Evolutionary conservation across 2,113 vertebrate genomes (phyloP).

Genomic region (Centropristis striata): DNA sequence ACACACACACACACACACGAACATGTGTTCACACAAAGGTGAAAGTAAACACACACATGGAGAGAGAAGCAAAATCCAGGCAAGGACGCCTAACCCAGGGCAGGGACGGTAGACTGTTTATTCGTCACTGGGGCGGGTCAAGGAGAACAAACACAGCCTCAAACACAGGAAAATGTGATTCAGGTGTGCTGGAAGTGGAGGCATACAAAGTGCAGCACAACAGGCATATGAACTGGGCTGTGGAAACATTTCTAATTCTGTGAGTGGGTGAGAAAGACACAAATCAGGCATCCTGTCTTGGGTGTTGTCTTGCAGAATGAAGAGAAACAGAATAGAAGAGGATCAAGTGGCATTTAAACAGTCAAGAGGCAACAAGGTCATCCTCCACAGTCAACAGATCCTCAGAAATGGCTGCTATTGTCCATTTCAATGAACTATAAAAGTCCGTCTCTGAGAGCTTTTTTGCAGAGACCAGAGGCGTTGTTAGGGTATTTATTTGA

Average conservation of each 20-base stretch:
- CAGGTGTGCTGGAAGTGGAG: conserved; percentile 64
- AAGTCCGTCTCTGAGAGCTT: conserved; percentile 10
- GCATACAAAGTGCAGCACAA: conserved; percentile 32
- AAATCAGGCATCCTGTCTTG: conserved; percentile 29
- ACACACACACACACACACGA: not conserved
- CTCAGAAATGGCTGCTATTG: conserved; percentile 28
- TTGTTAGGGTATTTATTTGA: conserved; percentile 41
- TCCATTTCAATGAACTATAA: conserved; percentile 22
- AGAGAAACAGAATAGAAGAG: conserved; percentile 38
- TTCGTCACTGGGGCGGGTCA: conserved; percentile 43
- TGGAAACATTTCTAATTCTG: conserved; percentile 38
- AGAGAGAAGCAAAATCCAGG: conserved; percentile 30
- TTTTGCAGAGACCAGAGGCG: conserved; percentile 31
- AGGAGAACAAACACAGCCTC: conserved; percentile 50
- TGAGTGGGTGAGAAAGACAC: conserved; percentile 37
- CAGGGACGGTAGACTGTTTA: conserved; percentile 52
- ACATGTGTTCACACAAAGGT: conserved; percentile 23
- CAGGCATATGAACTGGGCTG: not conserved
- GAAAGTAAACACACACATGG: conserved; percentile 30
- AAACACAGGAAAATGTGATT: conserved; percentile 68
- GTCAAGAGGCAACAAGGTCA: conserved; percentile 7
- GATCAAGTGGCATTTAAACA: conserved; percentile 45
- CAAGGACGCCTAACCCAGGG: conserved; percentile 36
- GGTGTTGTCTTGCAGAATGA: conserved; percentile 45
- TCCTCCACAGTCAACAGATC: conserved; percentile 12